These are phyloP conservation scores for Ginglymostoma cirratum DNA, from an alignment of 2,113 vertebrate species.

Conservation along the genomic window DNA sequence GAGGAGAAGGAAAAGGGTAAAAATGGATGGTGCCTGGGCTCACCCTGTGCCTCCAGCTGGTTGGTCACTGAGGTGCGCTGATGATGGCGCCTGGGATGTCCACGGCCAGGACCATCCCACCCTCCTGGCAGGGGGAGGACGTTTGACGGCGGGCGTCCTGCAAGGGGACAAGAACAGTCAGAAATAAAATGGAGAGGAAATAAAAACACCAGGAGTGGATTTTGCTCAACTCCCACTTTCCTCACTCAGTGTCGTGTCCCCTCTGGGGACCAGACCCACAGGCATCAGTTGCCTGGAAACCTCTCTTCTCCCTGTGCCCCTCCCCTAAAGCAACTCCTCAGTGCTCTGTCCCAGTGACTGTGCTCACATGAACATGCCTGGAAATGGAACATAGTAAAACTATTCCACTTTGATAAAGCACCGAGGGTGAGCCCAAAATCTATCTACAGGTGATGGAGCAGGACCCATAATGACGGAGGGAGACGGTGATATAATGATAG, in stretches of 20 bases:
- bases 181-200: not conserved
- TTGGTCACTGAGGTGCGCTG: slow-evolving; percentile 11
- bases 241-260: not conserved
- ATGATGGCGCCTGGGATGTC: slow-evolving; percentile 2
- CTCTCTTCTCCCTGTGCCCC: not conserved
- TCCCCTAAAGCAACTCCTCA: not conserved
- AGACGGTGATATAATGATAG: not conserved
- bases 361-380: too few species aligned
- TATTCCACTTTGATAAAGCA: not conserved
- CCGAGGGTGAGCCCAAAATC: not conserved
- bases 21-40: not conserved
- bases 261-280: not conserved
- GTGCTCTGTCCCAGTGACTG: not conserved
- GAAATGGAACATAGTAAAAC: not conserved
- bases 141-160: slow-evolving; percentile 2
- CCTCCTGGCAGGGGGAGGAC: slow-evolving; percentile 33
- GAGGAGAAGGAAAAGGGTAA: not conserved
- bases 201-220: not conserved
- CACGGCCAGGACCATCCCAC: slow-evolving; percentile 36
- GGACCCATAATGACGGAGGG: not conserved
- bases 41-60: slow-evolving; percentile 31
- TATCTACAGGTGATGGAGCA: not conserved
- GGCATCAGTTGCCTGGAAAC: not conserved
- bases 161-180: slow-evolving; percentile 34
- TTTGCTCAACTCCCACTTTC: not conserved